These are phyloP conservation scores for Sylvietta virens DNA, from an alignment of 2,113 vertebrate species.

Conservation along the genomic window DNA sequence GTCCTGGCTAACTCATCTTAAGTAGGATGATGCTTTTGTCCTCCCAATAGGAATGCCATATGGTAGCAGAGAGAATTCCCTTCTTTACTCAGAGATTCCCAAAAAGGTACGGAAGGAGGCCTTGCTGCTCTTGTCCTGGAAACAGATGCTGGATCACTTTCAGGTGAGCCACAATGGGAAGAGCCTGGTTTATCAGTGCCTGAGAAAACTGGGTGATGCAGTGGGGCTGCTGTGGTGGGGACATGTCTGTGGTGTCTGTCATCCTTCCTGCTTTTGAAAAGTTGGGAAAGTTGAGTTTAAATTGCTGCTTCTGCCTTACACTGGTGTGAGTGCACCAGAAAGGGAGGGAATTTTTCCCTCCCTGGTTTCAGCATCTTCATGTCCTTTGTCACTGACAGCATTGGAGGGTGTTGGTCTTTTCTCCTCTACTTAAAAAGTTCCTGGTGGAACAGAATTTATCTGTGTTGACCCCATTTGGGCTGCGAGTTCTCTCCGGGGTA, in stretches of 20 bases:
- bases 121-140: conserved; percentile 92
- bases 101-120: conserved; percentile 95
- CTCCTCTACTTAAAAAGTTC: background rate
- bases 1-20: background rate
- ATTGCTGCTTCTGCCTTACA: background rate
- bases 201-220: background rate
- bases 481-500: background rate
- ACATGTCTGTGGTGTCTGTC: background rate
- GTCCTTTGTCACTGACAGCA: background rate
- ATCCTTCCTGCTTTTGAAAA: background rate
- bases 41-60: conserved; percentile 88
- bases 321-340: background rate
- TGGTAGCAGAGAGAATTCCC: conserved; percentile 94
- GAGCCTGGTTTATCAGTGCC: background rate
- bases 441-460: background rate
- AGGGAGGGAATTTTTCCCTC: background rate
- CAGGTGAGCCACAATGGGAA: conserved; percentile 76
- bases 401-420: background rate
- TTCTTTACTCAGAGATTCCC: conserved; percentile 97
- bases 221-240: background rate
- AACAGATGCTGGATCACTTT: conserved; percentile 98
- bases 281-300: background rate
- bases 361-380: background rate
- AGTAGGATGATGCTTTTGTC: background rate
- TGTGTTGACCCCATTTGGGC: background rate